Base-by-base conservation (phyloP, 2,113 vertebrate genomes). In the Chroicocephalus ridibundus region DNA sequence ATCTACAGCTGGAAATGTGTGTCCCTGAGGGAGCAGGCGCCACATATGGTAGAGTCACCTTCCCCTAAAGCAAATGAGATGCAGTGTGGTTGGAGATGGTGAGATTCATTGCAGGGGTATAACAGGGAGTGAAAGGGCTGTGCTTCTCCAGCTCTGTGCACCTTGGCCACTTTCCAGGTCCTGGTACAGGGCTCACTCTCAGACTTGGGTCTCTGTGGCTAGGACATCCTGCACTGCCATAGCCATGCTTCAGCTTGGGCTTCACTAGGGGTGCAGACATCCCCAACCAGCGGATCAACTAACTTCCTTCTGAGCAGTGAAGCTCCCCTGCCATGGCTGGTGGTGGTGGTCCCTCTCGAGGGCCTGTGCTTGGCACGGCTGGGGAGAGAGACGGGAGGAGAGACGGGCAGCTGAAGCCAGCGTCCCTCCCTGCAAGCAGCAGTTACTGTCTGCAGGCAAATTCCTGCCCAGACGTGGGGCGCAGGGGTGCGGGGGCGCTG, bases 201-300 rank as follows among this genome's bases (percentile, higher is more conserved):
- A 31, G 54, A 36, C 11, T 2, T 54, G 61, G 22, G 9, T 49
- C 40, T 77, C 34, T 22, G 8, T 2, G 5, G 38, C 49, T 26
- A 46, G 47, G 25, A n/a, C 42, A 32, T 6, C 21, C 60, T 54
- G 16, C 46, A 10, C 15, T 11, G 15, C 46, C 34, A 32, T 8
- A 82, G 46, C 54, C n/a, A 5, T 31, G 2, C 44, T 49, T 74
- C 25, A 24, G 6, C 20, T 38, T n/a, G 62, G 17, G 11, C 14
- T 60, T 51, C 75, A 6, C 46, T 8, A 8, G 3, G 27, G 24
- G 6, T 24, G 42, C 27, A 54, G 36, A 31, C 40, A 36, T 4
- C 2, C 22, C 18, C 18, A 65, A 0, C 5, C 12, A 22, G 5
- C 0, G 6, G 17, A 46, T 75, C 69, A n/a, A 18, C 24, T 34